Percentiles rank a stretch among this genome's conserved stretches.
Evolutionary conservation across 2,888 invertebrate genomes (phyloP).

Genomic region (Steromphala cineraria): DNA sequence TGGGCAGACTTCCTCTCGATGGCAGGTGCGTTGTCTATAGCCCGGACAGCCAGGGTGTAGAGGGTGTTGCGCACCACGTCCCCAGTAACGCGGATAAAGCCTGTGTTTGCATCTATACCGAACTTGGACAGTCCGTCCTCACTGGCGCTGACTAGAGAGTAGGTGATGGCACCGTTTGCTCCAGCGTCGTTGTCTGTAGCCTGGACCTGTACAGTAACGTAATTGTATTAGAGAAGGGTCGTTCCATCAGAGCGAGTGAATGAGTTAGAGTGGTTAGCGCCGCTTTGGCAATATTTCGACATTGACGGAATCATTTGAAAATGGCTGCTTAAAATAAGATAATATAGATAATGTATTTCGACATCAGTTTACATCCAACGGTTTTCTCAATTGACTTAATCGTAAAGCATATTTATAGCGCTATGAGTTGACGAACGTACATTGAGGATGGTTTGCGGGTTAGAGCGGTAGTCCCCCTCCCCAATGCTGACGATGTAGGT

Average conservation of each 20-base stretch:
- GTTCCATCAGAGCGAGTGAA: too few relatives aligned
- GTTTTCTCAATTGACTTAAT: too few relatives aligned
- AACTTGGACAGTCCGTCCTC: slow-evolving; percentile 53
- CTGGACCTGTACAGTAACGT: slow-evolving; percentile 38
- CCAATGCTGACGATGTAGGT: slow-evolving; percentile 47
- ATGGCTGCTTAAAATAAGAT: too few relatives aligned
- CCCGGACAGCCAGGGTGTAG: slow-evolving; percentile 57
- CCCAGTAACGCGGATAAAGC: slow-evolving; percentile 46
- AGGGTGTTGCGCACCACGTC: slow-evolving; percentile 44
- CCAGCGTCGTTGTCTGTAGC: slow-evolving; percentile 54
- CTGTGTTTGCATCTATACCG: slow-evolving; percentile 32
- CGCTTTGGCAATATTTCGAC: too few relatives aligned
- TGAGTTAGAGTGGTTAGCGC: too few relatives aligned
- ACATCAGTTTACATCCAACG: too few relatives aligned
- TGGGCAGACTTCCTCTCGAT: slow-evolving; percentile 36
- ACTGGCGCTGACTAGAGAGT: slow-evolving; percentile 51
- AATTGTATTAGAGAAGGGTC: too few relatives aligned
- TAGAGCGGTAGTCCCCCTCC: slow-evolving; percentile 47
- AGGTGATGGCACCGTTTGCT: slow-evolving; percentile 50
- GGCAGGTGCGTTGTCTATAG: slow-evolving; percentile 50
- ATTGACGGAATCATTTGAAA: too few relatives aligned
- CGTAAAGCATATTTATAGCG: too few relatives aligned
- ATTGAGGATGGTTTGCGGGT: not conserved
- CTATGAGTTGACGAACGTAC: not conserved
- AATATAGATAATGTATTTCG: too few relatives aligned